phyloP scores from a whole-genome alignment of 1,140 invertebrate genomes.

The Drosophila mayri region DNA sequence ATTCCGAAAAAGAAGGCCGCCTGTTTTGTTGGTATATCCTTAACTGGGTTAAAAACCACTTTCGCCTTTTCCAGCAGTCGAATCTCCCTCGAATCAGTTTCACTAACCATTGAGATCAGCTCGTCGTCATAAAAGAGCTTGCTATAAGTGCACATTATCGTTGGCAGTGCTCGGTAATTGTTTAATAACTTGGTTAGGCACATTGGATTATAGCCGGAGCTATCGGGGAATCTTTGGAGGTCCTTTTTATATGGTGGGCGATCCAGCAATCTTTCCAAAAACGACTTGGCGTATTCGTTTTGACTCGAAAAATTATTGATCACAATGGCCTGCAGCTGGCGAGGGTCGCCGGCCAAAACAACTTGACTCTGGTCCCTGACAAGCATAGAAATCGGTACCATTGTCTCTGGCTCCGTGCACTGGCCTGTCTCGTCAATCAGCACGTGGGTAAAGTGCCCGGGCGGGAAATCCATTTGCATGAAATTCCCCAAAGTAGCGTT shows the following conservation, averaged over 20 bases:
- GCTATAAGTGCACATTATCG: slow-evolving; percentile 91
- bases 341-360: slow-evolving; percentile 95
- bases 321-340: slow-evolving; percentile 95
- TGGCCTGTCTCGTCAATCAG: slow-evolving; percentile 97
- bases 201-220: slow-evolving; percentile 88
- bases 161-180: slow-evolving; percentile 92
- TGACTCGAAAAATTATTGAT: slow-evolving; percentile 88
- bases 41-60: slow-evolving; percentile 7
- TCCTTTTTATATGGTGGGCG: slow-evolving; percentile 89
- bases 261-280: slow-evolving; percentile 89
- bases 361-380: slow-evolving; percentile 88
- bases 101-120: slow-evolving; percentile 74
- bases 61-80: slow-evolving; percentile 39
- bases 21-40: slow-evolving; percentile 85
- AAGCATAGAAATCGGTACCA: slow-evolving; percentile 89
- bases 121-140: slow-evolving; percentile 91
- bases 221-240: slow-evolving; percentile 82
- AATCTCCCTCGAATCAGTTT: slow-evolving; percentile 61
- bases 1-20: slow-evolving; percentile 94
- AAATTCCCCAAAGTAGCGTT: slow-evolving; percentile 90
- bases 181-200: slow-evolving; percentile 90
- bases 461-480: slow-evolving; percentile 88
- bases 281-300: slow-evolving; percentile 90
- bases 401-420: slow-evolving; percentile 94
- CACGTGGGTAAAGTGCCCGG: slow-evolving; percentile 94